Conservation (phyloP, 2,797 vertebrate species). For the Acanthurus lineatus region DNA sequence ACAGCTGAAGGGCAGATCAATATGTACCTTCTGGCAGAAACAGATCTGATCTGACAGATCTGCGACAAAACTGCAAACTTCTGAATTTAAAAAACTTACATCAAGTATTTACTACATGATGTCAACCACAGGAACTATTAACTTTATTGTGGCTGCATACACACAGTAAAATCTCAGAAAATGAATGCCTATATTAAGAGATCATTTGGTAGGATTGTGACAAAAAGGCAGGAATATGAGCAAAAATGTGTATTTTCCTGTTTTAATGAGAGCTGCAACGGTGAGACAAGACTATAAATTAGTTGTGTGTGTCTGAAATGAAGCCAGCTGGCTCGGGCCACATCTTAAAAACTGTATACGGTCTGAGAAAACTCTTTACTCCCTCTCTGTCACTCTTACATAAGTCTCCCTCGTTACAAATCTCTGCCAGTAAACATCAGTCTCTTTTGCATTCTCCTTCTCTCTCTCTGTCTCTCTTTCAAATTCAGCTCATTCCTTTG, state of each 20-base stretch:
- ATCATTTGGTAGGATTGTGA: not conserved
- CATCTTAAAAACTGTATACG: constrained; percentile 35
- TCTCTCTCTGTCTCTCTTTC: not conserved
- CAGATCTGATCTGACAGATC: constrained; percentile 23
- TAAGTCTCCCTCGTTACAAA: constrained; percentile 41
- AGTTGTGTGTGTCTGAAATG: constrained; percentile 4
- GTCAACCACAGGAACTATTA: not conserved
- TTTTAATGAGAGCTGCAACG: not conserved
- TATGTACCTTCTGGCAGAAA: constrained; percentile 53
- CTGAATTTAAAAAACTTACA: not conserved
- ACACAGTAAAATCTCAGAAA: not conserved
- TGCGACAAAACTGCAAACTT: not conserved
- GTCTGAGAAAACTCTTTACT: constrained; percentile 23
- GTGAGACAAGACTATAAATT: not conserved
- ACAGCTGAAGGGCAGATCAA: constrained; percentile 47
- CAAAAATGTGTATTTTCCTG: not conserved
- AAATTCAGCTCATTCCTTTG: constrained; percentile 4
- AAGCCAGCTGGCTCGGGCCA: not conserved
- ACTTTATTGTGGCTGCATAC: not conserved
- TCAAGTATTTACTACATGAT: no score
- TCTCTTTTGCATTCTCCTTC: constrained; percentile 25
- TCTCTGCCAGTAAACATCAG: constrained; percentile 46
- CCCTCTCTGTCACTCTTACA: constrained; percentile 41
- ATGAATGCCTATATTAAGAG: not conserved
- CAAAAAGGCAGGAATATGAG: not conserved